These are phyloP conservation scores for Raja brachyura DNA, from an alignment of 2,113 vertebrate genomes.

Conservation along the genomic window DNA sequence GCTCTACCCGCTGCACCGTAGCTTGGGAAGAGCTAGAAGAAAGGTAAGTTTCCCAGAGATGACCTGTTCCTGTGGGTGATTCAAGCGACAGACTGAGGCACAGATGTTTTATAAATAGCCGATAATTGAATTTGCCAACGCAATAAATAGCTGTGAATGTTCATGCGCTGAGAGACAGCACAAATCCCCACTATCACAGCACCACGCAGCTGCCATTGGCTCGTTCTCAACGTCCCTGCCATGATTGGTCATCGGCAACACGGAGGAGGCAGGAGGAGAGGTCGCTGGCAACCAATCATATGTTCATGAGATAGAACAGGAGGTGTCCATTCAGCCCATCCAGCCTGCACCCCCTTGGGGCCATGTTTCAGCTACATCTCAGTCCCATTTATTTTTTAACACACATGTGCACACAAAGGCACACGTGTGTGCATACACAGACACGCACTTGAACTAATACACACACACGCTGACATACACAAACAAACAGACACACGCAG, in stretches of 20 bases:
- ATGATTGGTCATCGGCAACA: neutral
- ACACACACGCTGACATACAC: too few species aligned
- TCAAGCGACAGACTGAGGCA: neutral
- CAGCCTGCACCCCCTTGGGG: too few species aligned
- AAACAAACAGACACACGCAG: too few species aligned
- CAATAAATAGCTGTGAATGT: slow-evolving; percentile 2
- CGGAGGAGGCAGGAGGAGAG: too few species aligned
- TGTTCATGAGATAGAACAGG: neutral
- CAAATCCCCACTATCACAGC: neutral
- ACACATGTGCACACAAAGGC: too few species aligned
- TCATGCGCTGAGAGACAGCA: neutral
- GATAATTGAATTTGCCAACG: slow-evolving; percentile 30
- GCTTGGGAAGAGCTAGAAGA: neutral
- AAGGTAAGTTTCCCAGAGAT: too few species aligned
- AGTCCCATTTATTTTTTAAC: too few species aligned
- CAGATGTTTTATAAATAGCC: slow-evolving; percentile 21
- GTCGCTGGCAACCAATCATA: neutral
- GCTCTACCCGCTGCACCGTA: neutral
- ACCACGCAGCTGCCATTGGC: too few species aligned
- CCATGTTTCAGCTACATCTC: too few species aligned
- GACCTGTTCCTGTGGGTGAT: neutral
- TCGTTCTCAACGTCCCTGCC: neutral
- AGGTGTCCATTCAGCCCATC: neutral
- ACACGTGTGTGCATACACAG: too few species aligned
- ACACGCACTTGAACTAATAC: too few species aligned